Evolutionary conservation across 2,113 vertebrate species (phyloP).

Genomic region (Lethenteron reissneri): DNA sequence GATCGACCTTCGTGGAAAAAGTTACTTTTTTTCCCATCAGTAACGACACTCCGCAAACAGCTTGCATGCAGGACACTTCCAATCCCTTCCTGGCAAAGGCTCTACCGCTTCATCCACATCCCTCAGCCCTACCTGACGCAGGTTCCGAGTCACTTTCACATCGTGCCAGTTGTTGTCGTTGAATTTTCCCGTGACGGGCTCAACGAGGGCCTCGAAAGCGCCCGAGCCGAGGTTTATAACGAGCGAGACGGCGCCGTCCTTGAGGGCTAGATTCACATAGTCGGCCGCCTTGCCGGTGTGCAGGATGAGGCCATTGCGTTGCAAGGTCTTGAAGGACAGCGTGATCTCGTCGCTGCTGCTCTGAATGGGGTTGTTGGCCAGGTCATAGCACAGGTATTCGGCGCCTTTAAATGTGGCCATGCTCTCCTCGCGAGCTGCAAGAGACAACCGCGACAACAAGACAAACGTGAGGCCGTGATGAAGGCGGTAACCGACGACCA

Average conservation of each 20-base stretch:
- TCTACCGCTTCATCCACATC: neutral
- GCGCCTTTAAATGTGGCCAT: constrained; percentile 88
- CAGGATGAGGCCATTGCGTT: constrained; percentile 81
- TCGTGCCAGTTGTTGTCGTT: constrained; percentile 96
- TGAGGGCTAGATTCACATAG: constrained; percentile 91
- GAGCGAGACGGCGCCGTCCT: constrained; percentile 74
- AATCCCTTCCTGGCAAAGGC: no score
- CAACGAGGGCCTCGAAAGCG: constrained; percentile 92
- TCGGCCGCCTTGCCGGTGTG: constrained; percentile 94
- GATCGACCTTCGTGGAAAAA: no score
- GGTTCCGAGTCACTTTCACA: constrained; percentile 95
- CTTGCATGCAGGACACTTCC: no score
- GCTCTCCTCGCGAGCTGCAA: constrained; percentile 64
- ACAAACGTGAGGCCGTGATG: no score
- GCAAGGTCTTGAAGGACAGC: constrained; percentile 91
- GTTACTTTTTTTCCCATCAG: no score
- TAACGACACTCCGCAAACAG: no score
- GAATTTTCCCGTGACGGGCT: constrained; percentile 95
- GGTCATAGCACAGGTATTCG: constrained; percentile 88
- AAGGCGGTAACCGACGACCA: no score
- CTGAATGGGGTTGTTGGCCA: constrained; percentile 94
- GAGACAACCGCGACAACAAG: no score
- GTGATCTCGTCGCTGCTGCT: constrained; percentile 98
- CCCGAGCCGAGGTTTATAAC: constrained; percentile 97
- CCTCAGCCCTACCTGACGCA: constrained; percentile 68